Conservation (phyloP, 2,797 vertebrate species). For the Coregonus ussuriensis region DNA sequence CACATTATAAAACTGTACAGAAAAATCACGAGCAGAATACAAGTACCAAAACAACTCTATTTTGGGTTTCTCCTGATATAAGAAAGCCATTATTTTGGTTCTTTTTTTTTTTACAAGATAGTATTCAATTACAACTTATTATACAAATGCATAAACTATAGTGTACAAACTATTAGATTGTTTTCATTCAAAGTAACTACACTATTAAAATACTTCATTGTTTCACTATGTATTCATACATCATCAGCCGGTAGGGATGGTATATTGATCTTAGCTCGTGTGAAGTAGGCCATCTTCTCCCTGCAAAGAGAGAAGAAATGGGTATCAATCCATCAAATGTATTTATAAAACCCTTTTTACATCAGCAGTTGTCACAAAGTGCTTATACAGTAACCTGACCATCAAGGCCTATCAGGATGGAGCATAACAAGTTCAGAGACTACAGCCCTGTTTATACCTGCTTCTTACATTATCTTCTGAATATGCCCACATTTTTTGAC, state of each 20-base stretch:
- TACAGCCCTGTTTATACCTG: background rate
- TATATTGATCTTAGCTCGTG: constrained; percentile 81
- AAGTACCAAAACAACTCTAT: constrained; percentile 60
- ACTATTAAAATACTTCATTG: constrained; percentile 47
- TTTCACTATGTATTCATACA: constrained; percentile 66
- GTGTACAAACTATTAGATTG: constrained; percentile 29
- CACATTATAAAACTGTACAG: constrained; percentile 67
- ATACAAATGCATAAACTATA: constrained; percentile 67
- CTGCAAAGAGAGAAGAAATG: constrained; percentile 45
- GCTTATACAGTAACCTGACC: background rate
- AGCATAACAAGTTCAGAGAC: background rate
- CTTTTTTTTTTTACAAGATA: constrained; percentile 14
- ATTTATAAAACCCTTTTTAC: background rate
- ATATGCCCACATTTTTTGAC: too few species aligned
- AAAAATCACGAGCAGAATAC: constrained; percentile 43
- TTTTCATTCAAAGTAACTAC: constrained; percentile 50
- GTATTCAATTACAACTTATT: constrained; percentile 58
- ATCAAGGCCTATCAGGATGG: background rate
- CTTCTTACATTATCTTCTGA: too few species aligned
- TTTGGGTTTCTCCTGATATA: constrained; percentile 64
- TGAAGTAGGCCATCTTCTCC: constrained; percentile 88
- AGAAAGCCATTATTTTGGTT: constrained; percentile 18
- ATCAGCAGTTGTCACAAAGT: background rate
- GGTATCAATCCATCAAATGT: background rate
- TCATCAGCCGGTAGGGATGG: constrained; percentile 82